Evolutionary conservation across 2,888 invertebrate genomes (phyloP).

Genomic region (Acanthosoma haemorrhoidale): DNA sequence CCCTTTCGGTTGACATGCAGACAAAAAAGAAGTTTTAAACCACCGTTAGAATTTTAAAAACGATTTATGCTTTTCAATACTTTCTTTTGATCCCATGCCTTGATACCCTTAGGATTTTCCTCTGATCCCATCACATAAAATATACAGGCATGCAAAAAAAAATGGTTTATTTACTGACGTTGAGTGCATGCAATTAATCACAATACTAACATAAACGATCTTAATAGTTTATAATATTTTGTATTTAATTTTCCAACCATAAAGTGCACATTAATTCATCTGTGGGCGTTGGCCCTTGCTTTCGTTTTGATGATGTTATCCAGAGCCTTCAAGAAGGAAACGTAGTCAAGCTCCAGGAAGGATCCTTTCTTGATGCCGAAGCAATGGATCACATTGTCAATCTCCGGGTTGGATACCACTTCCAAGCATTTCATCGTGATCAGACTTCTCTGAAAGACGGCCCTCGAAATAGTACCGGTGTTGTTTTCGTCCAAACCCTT

Average conservation of each 20-base stretch:
- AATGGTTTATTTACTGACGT: too few relatives aligned
- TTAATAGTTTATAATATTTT: not conserved
- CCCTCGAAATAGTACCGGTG: slow-evolving; percentile 31
- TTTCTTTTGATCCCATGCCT: too few relatives aligned
- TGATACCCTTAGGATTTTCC: too few relatives aligned
- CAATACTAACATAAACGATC: too few relatives aligned
- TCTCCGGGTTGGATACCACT: slow-evolving; percentile 60
- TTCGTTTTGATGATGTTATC: slow-evolving; percentile 52
- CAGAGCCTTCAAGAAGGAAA: slow-evolving; percentile 61
- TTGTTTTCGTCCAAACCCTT: slow-evolving; percentile 30
- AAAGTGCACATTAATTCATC: not conserved
- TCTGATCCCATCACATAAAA: too few relatives aligned
- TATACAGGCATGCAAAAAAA: too few relatives aligned
- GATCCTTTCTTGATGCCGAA: slow-evolving; percentile 62
- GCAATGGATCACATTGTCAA: slow-evolving; percentile 66
- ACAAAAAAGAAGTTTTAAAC: too few relatives aligned
- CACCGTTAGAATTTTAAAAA: too few relatives aligned
- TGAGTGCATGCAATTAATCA: too few relatives aligned
- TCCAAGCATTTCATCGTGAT: slow-evolving; percentile 59
- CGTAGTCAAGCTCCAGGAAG: slow-evolving; percentile 62
- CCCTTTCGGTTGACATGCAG: too few relatives aligned
- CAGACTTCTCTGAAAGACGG: slow-evolving; percentile 58
- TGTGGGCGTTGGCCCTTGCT: slow-evolving; percentile 24
- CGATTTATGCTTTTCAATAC: too few relatives aligned
- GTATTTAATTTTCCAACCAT: not conserved